Evolutionary conservation across 2,797 vertebrate species (phyloP).

Genomic region (Bovichtus diacanthus): DNA sequence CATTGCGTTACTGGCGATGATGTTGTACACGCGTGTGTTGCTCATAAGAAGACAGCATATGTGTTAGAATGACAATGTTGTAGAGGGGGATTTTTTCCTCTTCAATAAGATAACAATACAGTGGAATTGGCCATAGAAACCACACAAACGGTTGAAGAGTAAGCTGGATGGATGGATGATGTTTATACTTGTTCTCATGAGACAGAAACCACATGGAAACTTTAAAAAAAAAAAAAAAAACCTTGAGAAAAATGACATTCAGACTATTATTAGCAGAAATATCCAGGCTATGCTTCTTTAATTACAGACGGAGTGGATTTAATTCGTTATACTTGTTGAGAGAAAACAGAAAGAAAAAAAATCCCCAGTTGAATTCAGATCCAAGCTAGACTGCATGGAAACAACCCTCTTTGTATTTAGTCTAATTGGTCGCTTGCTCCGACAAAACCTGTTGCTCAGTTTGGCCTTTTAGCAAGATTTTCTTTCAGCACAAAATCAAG

Average conservation of each 20-base stretch:
- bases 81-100: background rate
- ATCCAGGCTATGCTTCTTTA: background rate
- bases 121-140: background rate
- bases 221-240: too few species aligned
- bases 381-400: conserved; percentile 8
- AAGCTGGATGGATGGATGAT: too few species aligned
- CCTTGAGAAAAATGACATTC: too few species aligned
- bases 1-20: conserved; percentile 8
- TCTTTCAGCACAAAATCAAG: background rate
- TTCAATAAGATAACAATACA: background rate
- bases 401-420: background rate
- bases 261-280: background rate
- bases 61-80: conserved; percentile 8
- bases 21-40: conserved; percentile 18
- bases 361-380: background rate
- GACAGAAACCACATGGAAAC: too few species aligned
- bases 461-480: background rate
- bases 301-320: background rate
- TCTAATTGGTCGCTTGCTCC: background rate
- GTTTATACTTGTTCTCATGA: too few species aligned
- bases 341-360: background rate
- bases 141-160: background rate
- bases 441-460: conserved; percentile 75
- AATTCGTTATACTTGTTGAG: background rate
- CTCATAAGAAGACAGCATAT: conserved; percentile 21